Evolutionary conservation across 2,113 vertebrate species (phyloP), one percentile per base, ranked within the genome.

Genomic region (Gambusia holbrooki): DNA sequence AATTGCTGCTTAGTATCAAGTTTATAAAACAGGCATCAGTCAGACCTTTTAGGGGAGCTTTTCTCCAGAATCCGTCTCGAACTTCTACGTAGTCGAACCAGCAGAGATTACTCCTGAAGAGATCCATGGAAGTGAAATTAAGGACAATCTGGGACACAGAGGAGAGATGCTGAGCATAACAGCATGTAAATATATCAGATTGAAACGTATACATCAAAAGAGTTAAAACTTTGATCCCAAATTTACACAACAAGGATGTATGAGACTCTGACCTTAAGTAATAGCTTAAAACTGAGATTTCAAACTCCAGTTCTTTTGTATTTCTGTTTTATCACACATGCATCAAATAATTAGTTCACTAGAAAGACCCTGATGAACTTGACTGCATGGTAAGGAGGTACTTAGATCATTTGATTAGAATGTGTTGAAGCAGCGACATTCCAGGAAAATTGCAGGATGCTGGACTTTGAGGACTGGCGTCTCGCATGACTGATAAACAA

Each of bases 1-100:
- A 22, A n/a, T 25, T n/a, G 51, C 8, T 1, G 22, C n/a, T 15
- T 0, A 29, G 5, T 3, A 15, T 7, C 28, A 28, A 66, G 27
- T 12, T 6, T 14, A 14, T 32, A 25, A 64, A 35, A 13, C 37
- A 65, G 14, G 35, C 42, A 42, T 37, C 29, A 69, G 29, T 60
- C 66, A 66, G 30, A 94, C 97, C 97, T 94, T 96, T 88, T 5
- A 98, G 93, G 0, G 96, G 95, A 77, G 96, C 96, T 79, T 98
- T 97, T 75, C 96, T 96, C 96, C 97, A 97, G 89, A 96, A 97
- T 17, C 97, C 97, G 40, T 98, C 96, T n/a, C 97, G 94, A 72
- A 98, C 94, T 84, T 98, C 97, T 83, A 98, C 94, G 0, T 98
- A 95, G 89, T 98, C 96, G 3, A 98, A 98, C 97, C 97, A 97